Conservation (phyloP, 2,888 invertebrate genomes). For the Drosophila cognata region DNA sequence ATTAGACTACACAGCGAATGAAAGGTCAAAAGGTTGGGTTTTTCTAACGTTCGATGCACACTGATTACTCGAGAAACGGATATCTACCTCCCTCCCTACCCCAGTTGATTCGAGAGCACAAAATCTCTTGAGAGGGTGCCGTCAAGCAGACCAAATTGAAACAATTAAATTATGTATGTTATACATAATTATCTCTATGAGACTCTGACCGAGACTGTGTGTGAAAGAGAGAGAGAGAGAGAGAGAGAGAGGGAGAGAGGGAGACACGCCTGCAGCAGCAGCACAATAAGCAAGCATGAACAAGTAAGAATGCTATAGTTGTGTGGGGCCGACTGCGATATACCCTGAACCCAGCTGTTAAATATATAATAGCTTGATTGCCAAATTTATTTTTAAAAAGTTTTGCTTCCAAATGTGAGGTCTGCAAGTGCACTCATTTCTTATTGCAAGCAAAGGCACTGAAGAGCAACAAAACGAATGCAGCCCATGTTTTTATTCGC, state of each 20-base stretch:
- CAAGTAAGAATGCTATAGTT: background rate
- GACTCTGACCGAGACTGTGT: conserved; percentile 11
- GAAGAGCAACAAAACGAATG: background rate
- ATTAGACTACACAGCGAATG: conserved; percentile 8
- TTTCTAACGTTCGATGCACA: conserved; percentile 14
- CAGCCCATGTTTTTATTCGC: background rate
- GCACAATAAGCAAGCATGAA: conserved; percentile 33
- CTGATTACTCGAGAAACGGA: conserved; percentile 38
- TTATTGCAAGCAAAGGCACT: too few species aligned
- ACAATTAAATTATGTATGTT: conserved; percentile 72
- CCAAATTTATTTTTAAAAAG: background rate
- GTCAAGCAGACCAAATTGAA: conserved; percentile 55
- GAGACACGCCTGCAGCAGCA: conserved; percentile 48
- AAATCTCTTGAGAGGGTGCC: conserved; percentile 41
- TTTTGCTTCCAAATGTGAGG: background rate
- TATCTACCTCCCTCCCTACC: conserved; percentile 3
- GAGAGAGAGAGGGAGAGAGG: conserved; percentile 3
- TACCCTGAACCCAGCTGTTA: background rate
- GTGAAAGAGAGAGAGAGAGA: conserved; percentile 4
- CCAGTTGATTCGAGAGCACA: background rate
- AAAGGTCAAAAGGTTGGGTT: conserved; percentile 32
- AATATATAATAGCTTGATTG: background rate
- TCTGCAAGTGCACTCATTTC: background rate
- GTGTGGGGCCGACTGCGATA: background rate
- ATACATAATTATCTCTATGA: conserved; percentile 56